Conservation (phyloP, 2,113 vertebrate genomes). For the Myiopsitta monachus region DNA sequence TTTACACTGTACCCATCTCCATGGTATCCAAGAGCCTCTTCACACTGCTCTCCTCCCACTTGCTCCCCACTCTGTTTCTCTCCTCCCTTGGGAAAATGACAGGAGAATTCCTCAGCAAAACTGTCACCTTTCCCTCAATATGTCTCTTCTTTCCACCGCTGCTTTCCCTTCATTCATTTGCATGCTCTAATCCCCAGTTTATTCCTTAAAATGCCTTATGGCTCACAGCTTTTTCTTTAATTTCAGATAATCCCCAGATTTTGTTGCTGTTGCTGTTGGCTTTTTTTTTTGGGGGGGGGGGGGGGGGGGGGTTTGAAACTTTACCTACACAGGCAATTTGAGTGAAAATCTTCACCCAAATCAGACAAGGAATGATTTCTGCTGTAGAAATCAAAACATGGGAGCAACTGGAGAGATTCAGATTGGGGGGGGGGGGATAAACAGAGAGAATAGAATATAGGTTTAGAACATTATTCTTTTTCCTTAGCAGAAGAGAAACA, state of each 20-base stretch:
- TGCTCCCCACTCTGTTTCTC: constrained; percentile 46
- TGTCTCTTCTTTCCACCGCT: neutral
- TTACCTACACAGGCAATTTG: neutral
- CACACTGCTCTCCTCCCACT: constrained; percentile 56
- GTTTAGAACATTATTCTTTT: neutral
- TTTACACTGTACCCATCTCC: constrained; percentile 65
- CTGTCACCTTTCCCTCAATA: neutral
- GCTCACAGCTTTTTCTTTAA: neutral
- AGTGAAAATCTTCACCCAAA: neutral
- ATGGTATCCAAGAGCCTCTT: constrained; percentile 63
- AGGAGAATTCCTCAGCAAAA: constrained; percentile 52
- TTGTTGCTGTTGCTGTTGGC: neutral
- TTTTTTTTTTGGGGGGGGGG: neutral
- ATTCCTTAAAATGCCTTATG: neutral
- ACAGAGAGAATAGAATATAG: neutral
- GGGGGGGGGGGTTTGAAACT: neutral
- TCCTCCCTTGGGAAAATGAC: constrained; percentile 33
- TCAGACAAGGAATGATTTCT: neutral
- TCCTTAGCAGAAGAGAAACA: neutral
- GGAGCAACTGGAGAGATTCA: neutral
- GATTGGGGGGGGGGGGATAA: neutral
- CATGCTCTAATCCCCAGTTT: neutral
- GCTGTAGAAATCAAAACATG: neutral
- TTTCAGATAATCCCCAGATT: neutral
- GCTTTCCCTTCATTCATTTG: constrained; percentile 1